Percentiles rank a stretch among this genome's conserved stretches.
Evolutionary conservation across 2,113 vertebrate species (phyloP).

Genomic region (Chamaea fasciata): DNA sequence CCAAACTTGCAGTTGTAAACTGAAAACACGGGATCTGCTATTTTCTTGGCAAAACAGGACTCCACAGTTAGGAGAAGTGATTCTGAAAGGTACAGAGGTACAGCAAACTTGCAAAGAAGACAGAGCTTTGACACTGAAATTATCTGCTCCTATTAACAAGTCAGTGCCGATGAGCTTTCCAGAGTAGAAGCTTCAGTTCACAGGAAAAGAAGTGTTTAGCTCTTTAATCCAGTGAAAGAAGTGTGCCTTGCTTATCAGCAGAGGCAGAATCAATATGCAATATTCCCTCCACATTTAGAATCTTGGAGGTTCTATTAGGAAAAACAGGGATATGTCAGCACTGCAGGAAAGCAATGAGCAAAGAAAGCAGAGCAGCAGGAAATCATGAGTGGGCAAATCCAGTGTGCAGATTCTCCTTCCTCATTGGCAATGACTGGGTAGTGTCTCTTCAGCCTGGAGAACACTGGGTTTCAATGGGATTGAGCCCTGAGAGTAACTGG

Average conservation of each 20-base stretch:
- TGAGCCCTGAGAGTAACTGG: not conserved
- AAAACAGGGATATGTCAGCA: not conserved
- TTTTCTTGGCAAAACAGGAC: not conserved
- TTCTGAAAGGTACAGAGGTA: not conserved
- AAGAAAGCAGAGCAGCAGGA: not conserved
- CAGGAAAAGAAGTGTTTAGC: not conserved
- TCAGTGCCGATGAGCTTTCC: not conserved
- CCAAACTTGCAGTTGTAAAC: not conserved
- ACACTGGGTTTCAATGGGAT: not conserved
- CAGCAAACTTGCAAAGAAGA: not conserved
- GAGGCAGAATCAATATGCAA: not conserved
- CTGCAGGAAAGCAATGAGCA: not conserved
- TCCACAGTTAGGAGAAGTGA: not conserved
- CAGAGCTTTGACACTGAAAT: not conserved
- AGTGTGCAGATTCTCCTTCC: not conserved
- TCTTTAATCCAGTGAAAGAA: not conserved
- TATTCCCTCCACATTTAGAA: rapidly evolving
- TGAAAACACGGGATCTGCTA: not conserved
- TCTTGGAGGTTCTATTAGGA: not conserved
- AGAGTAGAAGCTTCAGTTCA: not conserved
- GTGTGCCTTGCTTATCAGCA: not conserved
- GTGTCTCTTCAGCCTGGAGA: not conserved
- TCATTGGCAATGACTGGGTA: not conserved
- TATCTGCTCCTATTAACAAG: not conserved
- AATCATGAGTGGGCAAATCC: not conserved